phyloP scores from a whole-genome alignment of 2,113 vertebrate species.

The Lichenostomus cassidix region DNA sequence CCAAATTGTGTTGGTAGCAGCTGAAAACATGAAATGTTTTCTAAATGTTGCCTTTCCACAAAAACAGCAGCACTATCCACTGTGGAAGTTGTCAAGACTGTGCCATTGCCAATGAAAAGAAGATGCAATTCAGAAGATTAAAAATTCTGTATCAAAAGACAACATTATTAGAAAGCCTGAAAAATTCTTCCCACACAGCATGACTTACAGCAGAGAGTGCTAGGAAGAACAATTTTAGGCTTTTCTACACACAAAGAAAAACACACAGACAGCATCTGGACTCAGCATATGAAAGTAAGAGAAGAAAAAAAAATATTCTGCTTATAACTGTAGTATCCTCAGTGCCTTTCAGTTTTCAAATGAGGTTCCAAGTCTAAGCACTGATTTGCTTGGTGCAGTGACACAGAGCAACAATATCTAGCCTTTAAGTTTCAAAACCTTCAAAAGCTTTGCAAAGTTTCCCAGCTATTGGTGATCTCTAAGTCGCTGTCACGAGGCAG shows the following conservation, averaged over 20 bases:
- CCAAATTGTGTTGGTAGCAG: background rate
- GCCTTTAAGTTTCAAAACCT: background rate
- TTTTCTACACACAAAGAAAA: background rate
- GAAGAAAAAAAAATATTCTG: background rate
- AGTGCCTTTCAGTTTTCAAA: background rate
- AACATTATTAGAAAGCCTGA: background rate
- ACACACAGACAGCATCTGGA: background rate
- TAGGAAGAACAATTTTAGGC: background rate
- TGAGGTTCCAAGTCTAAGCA: background rate
- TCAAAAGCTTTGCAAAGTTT: background rate
- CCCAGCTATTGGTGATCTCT: background rate
- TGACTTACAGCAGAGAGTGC: background rate
- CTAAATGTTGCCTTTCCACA: background rate
- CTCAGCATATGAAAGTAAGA: background rate
- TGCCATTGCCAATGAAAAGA: background rate
- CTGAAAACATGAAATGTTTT: background rate
- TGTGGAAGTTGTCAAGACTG: background rate
- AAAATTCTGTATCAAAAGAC: background rate
- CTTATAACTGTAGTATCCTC: background rate
- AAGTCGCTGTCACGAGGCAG: background rate
- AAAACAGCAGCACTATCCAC: background rate
- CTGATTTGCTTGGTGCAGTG: background rate
- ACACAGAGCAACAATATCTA: accelerated
- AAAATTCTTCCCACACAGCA: background rate
- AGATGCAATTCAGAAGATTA: background rate